Base-by-base conservation (phyloP, 2,888 invertebrate genomes). In the Hyles lineata region DNA sequence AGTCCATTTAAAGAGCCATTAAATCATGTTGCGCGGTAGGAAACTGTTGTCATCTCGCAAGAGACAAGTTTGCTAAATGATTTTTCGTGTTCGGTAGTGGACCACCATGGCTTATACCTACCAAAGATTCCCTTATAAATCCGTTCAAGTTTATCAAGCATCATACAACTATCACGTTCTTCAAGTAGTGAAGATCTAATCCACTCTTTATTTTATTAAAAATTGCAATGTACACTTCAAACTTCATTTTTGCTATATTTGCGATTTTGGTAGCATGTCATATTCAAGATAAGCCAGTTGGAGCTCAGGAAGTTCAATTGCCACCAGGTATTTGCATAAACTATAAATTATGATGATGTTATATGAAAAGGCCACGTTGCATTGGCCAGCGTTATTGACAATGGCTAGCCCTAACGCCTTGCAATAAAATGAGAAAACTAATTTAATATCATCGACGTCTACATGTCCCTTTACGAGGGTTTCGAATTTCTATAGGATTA, bases 251-350 rank as follows among this genome's bases (percentile, higher is more conserved):
- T 58, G 77, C 86, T 17, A 77, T 78, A 75, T 74, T 89, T 23
- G 72, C 89, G 25, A 59, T 88, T 61, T 76, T 90, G 55, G 80
- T 81, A 59, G 79, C 85, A 70, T 85, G 82, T 76, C 82, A 87
- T 71, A 71, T 92, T 58, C 83, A 86, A 74, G 82, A 88, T 25
- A 89, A 85, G 72, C 76, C 79, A 70, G 89, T 88, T 2, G 83
- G 77, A 67, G 87, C 89, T 19, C 88, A 92, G 75, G 93, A 93
- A 83, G 82, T 93, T 32, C 87, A 90, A 75, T 75, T 91, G 69
- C 85, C 88, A 43, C 89, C 92, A 83, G 92, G 93, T 93, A 75
- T 72, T 70, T 58, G 59, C 9, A n/a, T 52, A 58, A 43, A 43
- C 43, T 15, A 15, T 43, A 15, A 43, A 15, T 43, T 43, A 15